Evolutionary conservation across 2,113 vertebrate genomes (phyloP).

Genomic region (Calidris pugnax): DNA sequence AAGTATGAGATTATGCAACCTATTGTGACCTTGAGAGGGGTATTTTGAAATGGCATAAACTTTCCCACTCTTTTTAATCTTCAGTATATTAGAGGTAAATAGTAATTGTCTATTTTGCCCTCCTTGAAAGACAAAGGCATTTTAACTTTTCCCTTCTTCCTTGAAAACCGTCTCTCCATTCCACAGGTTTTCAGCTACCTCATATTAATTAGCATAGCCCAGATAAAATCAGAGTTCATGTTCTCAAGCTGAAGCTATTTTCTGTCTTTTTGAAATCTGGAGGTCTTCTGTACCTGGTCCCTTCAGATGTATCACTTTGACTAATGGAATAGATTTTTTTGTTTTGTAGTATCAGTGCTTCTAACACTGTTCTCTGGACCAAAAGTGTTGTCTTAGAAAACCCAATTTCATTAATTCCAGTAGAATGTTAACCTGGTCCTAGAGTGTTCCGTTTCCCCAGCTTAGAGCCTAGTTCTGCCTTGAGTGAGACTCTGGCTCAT

Average conservation of each 20-base stretch:
- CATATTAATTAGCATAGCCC: neutral
- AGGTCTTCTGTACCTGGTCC: neutral
- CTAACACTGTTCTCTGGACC: neutral
- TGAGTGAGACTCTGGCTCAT: neutral
- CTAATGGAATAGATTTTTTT: neutral
- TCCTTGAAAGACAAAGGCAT: neutral
- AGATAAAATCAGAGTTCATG: neutral
- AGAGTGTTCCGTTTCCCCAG: neutral
- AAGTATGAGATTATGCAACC: neutral
- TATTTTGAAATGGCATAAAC: neutral
- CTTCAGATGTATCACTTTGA: neutral
- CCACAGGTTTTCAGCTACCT: neutral
- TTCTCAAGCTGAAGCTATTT: neutral
- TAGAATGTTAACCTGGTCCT: neutral
- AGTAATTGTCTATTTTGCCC: neutral
- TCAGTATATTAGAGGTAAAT: neutral
- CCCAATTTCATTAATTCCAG: neutral
- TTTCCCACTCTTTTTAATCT: neutral
- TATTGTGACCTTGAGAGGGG: neutral
- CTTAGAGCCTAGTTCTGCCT: neutral
- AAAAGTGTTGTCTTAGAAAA: neutral
- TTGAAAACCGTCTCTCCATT: neutral
- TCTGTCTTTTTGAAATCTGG: neutral
- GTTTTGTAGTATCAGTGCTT: neutral
- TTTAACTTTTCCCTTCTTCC: neutral